These are phyloP conservation scores for Cephus spinipes DNA, from an alignment of 2,888 invertebrate genomes.

Conservation along the genomic window DNA sequence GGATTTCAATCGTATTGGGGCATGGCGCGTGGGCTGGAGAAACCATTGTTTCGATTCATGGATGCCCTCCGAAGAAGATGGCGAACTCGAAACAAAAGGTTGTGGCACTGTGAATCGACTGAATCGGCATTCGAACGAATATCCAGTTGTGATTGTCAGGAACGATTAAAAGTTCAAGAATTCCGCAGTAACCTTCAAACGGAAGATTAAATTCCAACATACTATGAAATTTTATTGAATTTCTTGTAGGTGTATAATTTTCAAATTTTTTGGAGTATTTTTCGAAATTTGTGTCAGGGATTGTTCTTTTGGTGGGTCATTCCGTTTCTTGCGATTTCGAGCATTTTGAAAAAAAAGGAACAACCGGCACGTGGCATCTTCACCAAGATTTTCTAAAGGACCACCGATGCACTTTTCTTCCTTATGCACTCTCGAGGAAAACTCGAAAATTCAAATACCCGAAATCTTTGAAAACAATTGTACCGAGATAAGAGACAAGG, in stretches of 20 bases:
- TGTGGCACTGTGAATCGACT: neutral
- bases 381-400: neutral
- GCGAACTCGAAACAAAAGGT: constrained; percentile 3
- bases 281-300: neutral
- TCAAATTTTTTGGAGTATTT: neutral
- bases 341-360: neutral
- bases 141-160: neutral
- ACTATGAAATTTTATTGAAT: neutral
- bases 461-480: neutral
- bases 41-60: constrained; percentile 33
- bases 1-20: constrained; percentile 35
- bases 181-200: neutral
- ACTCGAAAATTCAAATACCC: neutral
- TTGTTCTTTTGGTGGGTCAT: neutral
- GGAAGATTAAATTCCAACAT: neutral
- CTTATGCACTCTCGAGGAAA: neutral
- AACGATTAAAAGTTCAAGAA: neutral
- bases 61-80: constrained; percentile 16
- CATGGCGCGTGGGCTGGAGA: constrained; percentile 39
- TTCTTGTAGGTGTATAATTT: neutral
- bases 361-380: neutral
- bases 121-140: neutral
- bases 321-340: neutral
- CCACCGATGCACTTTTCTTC: neutral
- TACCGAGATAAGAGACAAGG: neutral